Base-by-base conservation (phyloP, 2,888 invertebrate species). In the Minunthozetes semirufus region DNA sequence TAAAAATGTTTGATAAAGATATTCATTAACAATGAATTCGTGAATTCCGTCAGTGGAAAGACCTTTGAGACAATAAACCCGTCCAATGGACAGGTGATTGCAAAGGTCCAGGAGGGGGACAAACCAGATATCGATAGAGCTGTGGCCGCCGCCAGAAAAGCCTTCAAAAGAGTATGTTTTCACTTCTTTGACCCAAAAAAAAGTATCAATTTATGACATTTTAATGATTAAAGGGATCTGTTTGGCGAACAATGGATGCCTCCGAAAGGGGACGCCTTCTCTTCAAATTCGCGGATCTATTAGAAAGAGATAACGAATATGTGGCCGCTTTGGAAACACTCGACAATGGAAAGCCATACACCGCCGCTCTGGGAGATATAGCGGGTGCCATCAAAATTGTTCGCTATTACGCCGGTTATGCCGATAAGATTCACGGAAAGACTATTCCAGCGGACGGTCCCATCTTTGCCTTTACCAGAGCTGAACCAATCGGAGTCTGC, bases 11-110 rank as follows among this genome's bases (percentile, higher is more conserved):
- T n/a, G n/a, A n/a, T n/a, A n/a, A n/a, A n/a, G n/a, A n/a, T 98
- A 75, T 98, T 98, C 82, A 94, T 97, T 81, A 93, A 98, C 86
- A 98, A 98, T 84, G 95, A 97, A 84, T 99, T 93, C 92, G 89
- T 90, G 80, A 89, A 94, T 81, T 87, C 95, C 0, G 87, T 86
- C 29, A 91, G 90, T 81, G 91, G 91, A 73, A 93, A 93, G 83
- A 93, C 89, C 2, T 98, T 95, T 48, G 61, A 63, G 38, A 73
- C 73, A 0, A 82, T 91, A 79, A 94, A 96, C 83, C 95, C 96
- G 71, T 85, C 89, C 27, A 92, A 88, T 80, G 92, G 89, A 77
- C 84, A 88, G 80, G 88, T 88, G 79, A 91, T 95, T 80, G 83
- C 85, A 15, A 86, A 91, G 80, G 88, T 95, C 68, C 87, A 92